These are phyloP conservation scores for Opisthograptis luteolata DNA, from an alignment of 2,888 invertebrate genomes.

Conservation along the genomic window DNA sequence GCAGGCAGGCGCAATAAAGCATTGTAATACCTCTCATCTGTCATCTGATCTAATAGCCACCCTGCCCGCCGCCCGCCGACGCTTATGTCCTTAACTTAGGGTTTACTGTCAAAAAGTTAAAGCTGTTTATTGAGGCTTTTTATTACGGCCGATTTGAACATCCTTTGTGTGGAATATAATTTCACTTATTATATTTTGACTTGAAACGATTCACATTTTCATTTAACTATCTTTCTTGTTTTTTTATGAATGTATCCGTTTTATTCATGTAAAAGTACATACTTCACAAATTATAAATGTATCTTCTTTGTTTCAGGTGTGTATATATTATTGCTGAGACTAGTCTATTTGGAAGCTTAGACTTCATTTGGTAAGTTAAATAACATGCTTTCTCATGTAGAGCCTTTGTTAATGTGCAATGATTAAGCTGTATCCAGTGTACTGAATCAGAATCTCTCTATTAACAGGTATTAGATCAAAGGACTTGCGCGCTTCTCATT, in stretches of 20 bases:
- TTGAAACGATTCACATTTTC: conserved; percentile 51
- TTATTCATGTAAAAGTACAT: conserved; percentile 3
- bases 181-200: conserved; percentile 53
- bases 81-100: conserved; percentile 69
- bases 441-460: conserved; percentile 22
- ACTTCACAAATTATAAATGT: conserved; percentile 4
- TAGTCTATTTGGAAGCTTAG: conserved; percentile 25
- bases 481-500: conserved; percentile 24
- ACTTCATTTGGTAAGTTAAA: conserved; percentile 38
- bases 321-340: conserved; percentile 41
- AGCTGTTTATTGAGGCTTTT: conserved; percentile 68
- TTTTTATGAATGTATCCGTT: conserved; percentile 18
- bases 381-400: conserved; percentile 13
- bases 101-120: conserved; percentile 70
- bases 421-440: conserved; percentile 22
- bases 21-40: conserved; percentile 73
- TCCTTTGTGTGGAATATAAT: conserved; percentile 60
- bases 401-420: conserved; percentile 23
- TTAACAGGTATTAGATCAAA: conserved; percentile 31
- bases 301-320: conserved; percentile 72
- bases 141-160: conserved; percentile 57
- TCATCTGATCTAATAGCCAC: conserved; percentile 73
- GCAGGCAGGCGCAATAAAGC: conserved; percentile 63
- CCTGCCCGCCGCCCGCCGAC: conserved; percentile 49
- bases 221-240: conserved; percentile 29